Percentiles rank a stretch among this genome's conserved stretches.
phyloP scores from a whole-genome alignment of 2,113 vertebrate genomes.

The Rhombomys opimus region DNA sequence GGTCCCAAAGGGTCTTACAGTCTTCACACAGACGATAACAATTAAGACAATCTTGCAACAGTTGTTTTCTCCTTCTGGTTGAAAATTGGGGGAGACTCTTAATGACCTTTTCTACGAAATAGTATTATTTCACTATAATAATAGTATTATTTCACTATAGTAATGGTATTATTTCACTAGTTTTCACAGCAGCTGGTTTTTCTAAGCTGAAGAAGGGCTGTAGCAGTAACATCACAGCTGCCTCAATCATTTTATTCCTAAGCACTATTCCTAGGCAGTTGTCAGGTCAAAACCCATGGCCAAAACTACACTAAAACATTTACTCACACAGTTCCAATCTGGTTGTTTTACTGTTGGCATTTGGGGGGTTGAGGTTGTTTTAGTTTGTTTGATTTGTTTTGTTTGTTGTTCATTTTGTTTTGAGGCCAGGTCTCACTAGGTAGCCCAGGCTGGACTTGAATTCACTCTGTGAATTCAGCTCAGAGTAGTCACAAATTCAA shows the following conservation, averaged over 20 bases:
- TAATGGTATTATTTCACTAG: too few species aligned
- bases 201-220: neutral
- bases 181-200: neutral
- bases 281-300: neutral
- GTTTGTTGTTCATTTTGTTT: neutral
- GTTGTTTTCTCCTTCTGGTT: neutral
- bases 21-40: neutral
- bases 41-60: neutral
- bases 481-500: neutral
- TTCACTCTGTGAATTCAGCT: neutral
- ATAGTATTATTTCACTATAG: too few species aligned
- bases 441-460: neutral
- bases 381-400: neutral
- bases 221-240: neutral
- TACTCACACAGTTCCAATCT: slow-evolving; percentile 3
- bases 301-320: neutral
- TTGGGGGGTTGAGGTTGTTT: neutral
- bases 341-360: neutral
- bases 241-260: neutral
- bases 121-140: too few species aligned
- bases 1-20: neutral
- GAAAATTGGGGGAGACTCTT: neutral
- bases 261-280: neutral
- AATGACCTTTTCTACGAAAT: neutral
- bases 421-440: neutral